Percentiles rank a stretch among this genome's conserved stretches.
These are phyloP conservation scores for Crenichthys baileyi DNA, from an alignment of 2,797 vertebrate genomes.

Conservation along the genomic window DNA sequence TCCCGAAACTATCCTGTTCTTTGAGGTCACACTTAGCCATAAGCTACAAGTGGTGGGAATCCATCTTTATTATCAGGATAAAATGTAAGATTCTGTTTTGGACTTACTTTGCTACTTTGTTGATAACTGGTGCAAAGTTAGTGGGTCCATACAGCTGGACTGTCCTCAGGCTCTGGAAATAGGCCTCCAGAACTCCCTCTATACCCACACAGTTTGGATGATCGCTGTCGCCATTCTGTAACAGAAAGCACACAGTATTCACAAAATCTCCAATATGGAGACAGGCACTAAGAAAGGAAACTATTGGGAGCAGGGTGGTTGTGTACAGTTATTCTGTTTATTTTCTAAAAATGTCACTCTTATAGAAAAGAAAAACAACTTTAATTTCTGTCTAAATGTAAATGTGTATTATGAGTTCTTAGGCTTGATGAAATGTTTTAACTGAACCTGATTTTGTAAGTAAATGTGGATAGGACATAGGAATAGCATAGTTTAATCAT, in stretches of 20 bases:
- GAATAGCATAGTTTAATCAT: too few species aligned
- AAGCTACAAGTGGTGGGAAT: background rate
- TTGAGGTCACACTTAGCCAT: constrained; percentile 3
- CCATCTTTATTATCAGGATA: background rate
- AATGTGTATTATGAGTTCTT: too few species aligned
- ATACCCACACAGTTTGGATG: constrained; percentile 95
- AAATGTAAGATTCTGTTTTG: background rate
- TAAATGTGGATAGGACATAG: too few species aligned
- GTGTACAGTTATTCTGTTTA: background rate
- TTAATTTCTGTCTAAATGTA: too few species aligned
- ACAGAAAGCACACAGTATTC: constrained; percentile 15
- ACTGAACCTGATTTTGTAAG: too few species aligned
- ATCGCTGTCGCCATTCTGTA: constrained; percentile 87
- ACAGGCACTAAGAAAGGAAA: background rate
- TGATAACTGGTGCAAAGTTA: constrained; percentile 96
- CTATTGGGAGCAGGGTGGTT: background rate
- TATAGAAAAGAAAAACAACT: too few species aligned
- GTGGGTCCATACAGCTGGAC: constrained; percentile 98
- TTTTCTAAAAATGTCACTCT: too few species aligned
- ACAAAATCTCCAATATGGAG: constrained; percentile 7
- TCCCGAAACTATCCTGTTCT: constrained; percentile 14
- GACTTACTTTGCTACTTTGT: constrained; percentile 93
- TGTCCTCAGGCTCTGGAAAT: constrained; percentile 92
- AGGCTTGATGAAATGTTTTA: too few species aligned
- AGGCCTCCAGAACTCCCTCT: constrained; percentile 93